Percentiles rank a stretch among this genome's conserved stretches.
These are phyloP conservation scores for Pelodiscus sinensis DNA, from an alignment of 2,113 vertebrate genomes.

Conservation along the genomic window DNA sequence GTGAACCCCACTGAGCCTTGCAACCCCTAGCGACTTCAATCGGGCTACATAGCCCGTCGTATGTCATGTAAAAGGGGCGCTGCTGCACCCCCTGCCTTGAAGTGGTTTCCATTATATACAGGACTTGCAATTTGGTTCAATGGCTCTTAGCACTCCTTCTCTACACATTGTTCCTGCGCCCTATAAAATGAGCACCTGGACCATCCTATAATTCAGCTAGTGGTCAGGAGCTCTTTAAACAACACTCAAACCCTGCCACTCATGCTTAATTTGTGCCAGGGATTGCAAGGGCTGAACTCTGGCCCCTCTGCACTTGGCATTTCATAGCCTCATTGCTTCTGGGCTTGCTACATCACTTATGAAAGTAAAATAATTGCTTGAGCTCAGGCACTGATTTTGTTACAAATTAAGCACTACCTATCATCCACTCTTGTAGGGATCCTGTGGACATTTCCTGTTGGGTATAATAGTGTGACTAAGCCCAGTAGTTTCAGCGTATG, in stretches of 20 bases:
- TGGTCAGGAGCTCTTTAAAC: too few species aligned
- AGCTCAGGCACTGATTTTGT: background rate
- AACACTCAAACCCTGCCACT: background rate
- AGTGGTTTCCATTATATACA: too few species aligned
- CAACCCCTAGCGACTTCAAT: background rate
- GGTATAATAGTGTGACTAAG: background rate
- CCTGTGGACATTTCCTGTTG: background rate
- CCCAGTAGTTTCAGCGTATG: background rate
- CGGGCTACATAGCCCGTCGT: background rate
- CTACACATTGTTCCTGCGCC: too few species aligned
- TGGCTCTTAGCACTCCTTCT: too few species aligned
- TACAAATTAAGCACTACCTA: background rate
- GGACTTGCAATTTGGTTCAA: too few species aligned
- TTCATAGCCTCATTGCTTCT: background rate
- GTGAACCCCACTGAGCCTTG: background rate
- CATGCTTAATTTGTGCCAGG: background rate
- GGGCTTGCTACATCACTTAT: background rate
- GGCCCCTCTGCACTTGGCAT: background rate
- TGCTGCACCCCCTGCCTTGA: too few species aligned
- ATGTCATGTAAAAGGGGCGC: too few species aligned
- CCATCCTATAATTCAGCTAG: too few species aligned
- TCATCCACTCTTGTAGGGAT: background rate
- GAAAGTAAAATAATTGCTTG: background rate
- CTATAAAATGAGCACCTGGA: too few species aligned
- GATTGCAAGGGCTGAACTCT: background rate